phyloP scores from a whole-genome alignment of 2,888 invertebrate species.

The Idaea straminata region DNA sequence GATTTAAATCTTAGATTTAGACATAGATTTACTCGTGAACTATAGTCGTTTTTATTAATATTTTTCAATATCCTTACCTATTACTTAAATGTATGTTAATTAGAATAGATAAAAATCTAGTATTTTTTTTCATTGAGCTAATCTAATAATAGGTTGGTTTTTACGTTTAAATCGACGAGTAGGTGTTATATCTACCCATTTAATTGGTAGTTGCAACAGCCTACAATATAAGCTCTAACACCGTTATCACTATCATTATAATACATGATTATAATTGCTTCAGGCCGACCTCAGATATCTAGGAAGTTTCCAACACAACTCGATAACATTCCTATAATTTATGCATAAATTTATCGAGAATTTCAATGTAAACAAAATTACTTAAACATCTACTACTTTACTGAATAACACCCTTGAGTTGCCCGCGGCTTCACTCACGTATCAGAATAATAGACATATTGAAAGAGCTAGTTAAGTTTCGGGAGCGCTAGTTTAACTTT shows the following conservation, averaged over 20 bases:
- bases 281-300: constrained; percentile 17
- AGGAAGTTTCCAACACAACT: constrained; percentile 17
- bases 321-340: constrained; percentile 23
- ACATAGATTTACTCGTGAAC: too few relatives aligned
- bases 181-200: too few relatives aligned
- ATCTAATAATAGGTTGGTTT: too few relatives aligned
- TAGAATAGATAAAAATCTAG: too few relatives aligned
- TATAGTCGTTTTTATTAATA: too few relatives aligned
- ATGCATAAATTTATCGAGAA: constrained; percentile 31
- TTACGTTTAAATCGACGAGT: too few relatives aligned
- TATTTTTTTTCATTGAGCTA: too few relatives aligned
- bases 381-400: constrained; percentile 37
- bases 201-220: not conserved
- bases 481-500: too few relatives aligned
- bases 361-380: constrained; percentile 55
- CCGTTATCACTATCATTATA: not conserved
- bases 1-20: too few relatives aligned
- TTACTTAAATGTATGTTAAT: too few relatives aligned
- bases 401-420: constrained; percentile 49
- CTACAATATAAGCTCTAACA: not conserved
- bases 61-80: too few relatives aligned
- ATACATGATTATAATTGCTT: constrained; percentile 13
- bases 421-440: constrained; percentile 50
- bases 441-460: constrained; percentile 57
- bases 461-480: constrained; percentile 36